Base-by-base conservation (phyloP, 2,797 vertebrate genomes). In the Orestias chungarensis region DNA sequence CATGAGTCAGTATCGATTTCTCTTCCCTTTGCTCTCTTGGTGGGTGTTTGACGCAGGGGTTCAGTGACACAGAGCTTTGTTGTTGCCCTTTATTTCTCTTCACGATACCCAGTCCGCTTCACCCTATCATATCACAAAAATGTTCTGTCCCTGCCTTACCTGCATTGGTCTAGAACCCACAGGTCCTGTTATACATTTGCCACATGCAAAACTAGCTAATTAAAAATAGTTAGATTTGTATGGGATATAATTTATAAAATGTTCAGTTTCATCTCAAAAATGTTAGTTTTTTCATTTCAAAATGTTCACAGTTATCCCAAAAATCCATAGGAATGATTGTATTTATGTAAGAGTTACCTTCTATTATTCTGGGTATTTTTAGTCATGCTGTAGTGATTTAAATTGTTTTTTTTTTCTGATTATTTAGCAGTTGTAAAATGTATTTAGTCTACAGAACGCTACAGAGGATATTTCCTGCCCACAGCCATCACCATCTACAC, bases 1-100 rank as follows among this genome's bases (percentile, higher is more conserved):
- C 79, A 64, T 80, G 87, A 89, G 85, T 86, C 50, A 1, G 31
- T 91, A 92, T 92, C 72, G 90, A 92, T 92, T 89, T 85, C 71
- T 86, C 71, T 68, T 82, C 73, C 77, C 79, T 88, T 72, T 76
- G 79, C 86, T 87, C 77, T 76, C 81, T 71, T 69, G 75, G 86
- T 79, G 80, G 84, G 75, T 86, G 81, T 90, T 83, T 88, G 86
- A 86, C 44, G 67, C 83, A 84, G 81, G 82, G 81, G 82, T 89
- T 82, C 78, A 79, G 82, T 76, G 87, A 78, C 84, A 69, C 31
- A 10, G 33, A 54, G 78, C 80, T 89, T 86, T 84, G 76, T 86
- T 82, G 74, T 79, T 42, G 76, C 79, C 81, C 81, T 82, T 87
- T 87, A 76, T 85, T 82, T 79, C 62, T 77, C 68, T 68, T 71